A percentile compares a stretch with the other conserved stretches of the same genome.
These are phyloP conservation scores for Andricus grossulariae DNA, from an alignment of 1,140 invertebrate genomes.

Conservation along the genomic window DNA sequence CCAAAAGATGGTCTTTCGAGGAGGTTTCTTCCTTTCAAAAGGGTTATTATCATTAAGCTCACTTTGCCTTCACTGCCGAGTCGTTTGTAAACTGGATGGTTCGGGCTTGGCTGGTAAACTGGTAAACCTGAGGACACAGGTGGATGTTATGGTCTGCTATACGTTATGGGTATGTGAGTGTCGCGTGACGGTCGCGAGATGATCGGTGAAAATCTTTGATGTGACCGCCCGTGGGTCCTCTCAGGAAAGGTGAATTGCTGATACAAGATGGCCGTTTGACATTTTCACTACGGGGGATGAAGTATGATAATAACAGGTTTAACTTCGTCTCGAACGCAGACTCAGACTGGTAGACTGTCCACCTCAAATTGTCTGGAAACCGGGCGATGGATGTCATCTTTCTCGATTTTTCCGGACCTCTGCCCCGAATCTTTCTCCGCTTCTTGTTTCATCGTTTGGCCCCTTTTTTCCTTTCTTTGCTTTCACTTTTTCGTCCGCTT, in stretches of 20 bases:
- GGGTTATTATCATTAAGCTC: conserved; percentile 25
- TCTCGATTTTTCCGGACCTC: conserved; percentile 5
- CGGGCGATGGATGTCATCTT: neutral
- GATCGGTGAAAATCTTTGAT: conserved; percentile 1
- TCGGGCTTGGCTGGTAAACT: neutral
- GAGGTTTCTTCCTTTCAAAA: neutral
- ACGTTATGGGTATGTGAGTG: neutral
- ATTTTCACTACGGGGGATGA: conserved; percentile 24
- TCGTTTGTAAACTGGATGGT: neutral
- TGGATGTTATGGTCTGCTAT: conserved; percentile 9
- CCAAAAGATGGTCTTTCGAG: neutral
- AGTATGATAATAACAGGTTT: conserved; percentile 26
- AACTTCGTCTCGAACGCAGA: neutral
- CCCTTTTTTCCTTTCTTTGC: conserved; percentile 4
- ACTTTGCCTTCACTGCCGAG: conserved; percentile 16
- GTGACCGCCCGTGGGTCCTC: conserved; percentile 14
- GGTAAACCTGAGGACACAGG: conserved; percentile 9
- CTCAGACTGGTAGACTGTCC: neutral
- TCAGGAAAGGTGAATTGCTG: conserved; percentile 19
- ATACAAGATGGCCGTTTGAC: conserved; percentile 23
- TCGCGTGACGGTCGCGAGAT: conserved; percentile 29
- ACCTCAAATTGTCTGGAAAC: conserved; percentile 14
- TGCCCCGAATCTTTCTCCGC: neutral
- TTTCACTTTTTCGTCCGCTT: neutral
- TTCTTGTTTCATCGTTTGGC: conserved; percentile 12